phyloP scores from a whole-genome alignment of 2,888 invertebrate genomes.

The Nomada hirtipes region DNA sequence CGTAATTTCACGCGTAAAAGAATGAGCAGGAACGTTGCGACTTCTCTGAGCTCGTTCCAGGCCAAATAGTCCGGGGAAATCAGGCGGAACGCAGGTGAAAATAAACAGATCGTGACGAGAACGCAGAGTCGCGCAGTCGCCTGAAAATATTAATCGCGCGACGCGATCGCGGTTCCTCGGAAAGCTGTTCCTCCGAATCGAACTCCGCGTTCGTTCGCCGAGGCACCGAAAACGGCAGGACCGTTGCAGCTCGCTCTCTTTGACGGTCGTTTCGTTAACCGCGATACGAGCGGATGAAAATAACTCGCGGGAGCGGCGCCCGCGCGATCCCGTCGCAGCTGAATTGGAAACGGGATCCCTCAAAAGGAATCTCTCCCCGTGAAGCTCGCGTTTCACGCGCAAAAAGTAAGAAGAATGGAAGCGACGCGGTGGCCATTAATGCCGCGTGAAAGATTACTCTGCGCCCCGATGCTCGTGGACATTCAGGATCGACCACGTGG shows the following conservation, averaged over 20 bases:
- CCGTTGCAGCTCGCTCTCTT: conserved; percentile 24
- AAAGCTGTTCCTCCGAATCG: not conserved
- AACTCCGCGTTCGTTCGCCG: not conserved
- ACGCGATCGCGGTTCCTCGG: not conserved
- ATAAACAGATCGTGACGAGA: conserved; percentile 15
- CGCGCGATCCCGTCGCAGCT: not conserved
- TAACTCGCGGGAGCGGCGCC: not conserved
- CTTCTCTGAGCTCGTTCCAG: not conserved
- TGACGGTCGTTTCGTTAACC: conserved; percentile 27
- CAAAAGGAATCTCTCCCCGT: not conserved
- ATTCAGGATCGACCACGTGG: conserved; percentile 11
- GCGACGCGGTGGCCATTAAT: conserved; percentile 37
- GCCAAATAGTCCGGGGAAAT: not conserved
- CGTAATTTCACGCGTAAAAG: too few relatives aligned
- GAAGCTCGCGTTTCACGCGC: not conserved
- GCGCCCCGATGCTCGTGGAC: conserved; percentile 1
- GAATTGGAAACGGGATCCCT: conserved; percentile 27
- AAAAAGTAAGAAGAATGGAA: conserved; percentile 31
- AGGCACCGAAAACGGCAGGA: not conserved
- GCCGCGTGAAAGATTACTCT: conserved; percentile 39
- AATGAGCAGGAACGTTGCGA: not conserved
- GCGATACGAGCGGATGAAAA: conserved; percentile 11
- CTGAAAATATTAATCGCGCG: not conserved
- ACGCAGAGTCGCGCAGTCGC: conserved; percentile 4
- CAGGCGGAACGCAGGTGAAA: conserved; percentile 10